A percentile compares a stretch with the other conserved stretches of the same genome.
Evolutionary conservation across 30 jellyfish, hydroid and myxozoan genomes (phyloP).

Genomic region (Turritopsis dohrnii): DNA sequence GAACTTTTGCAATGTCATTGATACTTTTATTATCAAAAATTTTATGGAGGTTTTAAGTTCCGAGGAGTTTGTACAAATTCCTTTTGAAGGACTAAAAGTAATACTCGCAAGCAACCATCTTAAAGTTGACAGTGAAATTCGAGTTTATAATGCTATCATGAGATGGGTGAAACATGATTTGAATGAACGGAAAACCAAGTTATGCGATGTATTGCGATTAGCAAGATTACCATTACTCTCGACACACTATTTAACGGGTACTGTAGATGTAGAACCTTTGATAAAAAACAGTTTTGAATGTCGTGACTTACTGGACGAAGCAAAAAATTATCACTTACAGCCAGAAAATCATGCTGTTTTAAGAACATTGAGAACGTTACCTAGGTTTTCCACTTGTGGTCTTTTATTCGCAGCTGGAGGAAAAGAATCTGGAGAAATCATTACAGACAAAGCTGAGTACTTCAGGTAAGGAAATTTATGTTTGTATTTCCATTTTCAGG

Average conservation of each 20-base stretch:
- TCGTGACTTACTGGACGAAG: conserved; percentile 93
- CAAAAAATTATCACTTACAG: conserved; percentile 81
- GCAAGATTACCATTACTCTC: conserved; percentile 72
- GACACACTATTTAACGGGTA: conserved; percentile 51
- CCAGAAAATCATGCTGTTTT: conserved; percentile 54
- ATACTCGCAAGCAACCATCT: conserved; percentile 60
- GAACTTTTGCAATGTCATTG: conserved; percentile 50
- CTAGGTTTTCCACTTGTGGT: conserved; percentile 77
- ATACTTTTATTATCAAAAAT: conserved; percentile 57
- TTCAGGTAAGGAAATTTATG: conserved; percentile 68
- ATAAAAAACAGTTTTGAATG: conserved; percentile 51
- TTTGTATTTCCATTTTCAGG: no score
- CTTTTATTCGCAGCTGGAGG: conserved; percentile 94
- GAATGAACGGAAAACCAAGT: conserved; percentile 26
- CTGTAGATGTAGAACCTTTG: conserved; percentile 68
- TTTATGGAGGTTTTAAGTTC: conserved; percentile 58
- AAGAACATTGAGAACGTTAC: conserved; percentile 64
- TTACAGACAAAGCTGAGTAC: conserved; percentile 84
- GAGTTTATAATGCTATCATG: conserved; percentile 74
- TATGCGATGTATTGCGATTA: conserved; percentile 44
- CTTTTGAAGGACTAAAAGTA: conserved; percentile 49
- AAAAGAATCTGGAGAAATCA: conserved; percentile 91
- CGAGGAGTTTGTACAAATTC: conserved; percentile 66
- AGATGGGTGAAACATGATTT: conserved; percentile 83
- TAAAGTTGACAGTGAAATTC: conserved; percentile 52